Conservation (phyloP, 2,888 invertebrate genomes). For the Pomacea canaliculata region DNA sequence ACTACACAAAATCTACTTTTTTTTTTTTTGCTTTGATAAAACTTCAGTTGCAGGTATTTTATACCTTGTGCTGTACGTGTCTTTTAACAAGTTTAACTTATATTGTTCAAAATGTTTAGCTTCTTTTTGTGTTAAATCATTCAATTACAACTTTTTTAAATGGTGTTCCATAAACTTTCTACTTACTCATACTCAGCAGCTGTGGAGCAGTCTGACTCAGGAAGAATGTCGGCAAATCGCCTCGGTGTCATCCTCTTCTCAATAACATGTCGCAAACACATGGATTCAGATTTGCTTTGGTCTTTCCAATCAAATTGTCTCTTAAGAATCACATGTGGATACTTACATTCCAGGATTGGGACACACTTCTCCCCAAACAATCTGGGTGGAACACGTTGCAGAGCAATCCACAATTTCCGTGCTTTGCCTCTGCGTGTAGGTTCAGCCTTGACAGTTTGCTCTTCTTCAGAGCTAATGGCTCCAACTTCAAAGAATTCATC, state of each 20-base stretch:
- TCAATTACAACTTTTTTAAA: no score
- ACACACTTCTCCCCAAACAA: constrained; percentile 1
- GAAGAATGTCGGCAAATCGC: not conserved
- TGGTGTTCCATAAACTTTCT: no score
- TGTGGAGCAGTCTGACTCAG: not conserved
- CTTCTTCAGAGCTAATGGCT: not conserved
- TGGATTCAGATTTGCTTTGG: not conserved
- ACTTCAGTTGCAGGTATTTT: no score
- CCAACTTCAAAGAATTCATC: not conserved
- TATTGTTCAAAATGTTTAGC: no score
- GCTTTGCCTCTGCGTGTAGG: constrained; percentile 4
- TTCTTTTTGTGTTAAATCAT: no score
- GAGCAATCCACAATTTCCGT: not conserved
- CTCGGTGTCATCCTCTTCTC: not conserved
- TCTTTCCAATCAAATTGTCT: not conserved
- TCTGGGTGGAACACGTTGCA: not conserved
- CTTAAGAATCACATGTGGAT: not conserved
- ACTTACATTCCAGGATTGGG: not conserved
- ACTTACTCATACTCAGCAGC: not conserved
- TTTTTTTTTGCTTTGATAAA: no score
- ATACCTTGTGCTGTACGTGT: no score
- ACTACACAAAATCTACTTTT: no score
- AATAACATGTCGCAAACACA: not conserved
- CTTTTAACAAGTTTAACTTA: no score
- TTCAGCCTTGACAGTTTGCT: not conserved